phyloP scores from a whole-genome alignment of 2,888 invertebrate genomes.

The Troides helena region DNA sequence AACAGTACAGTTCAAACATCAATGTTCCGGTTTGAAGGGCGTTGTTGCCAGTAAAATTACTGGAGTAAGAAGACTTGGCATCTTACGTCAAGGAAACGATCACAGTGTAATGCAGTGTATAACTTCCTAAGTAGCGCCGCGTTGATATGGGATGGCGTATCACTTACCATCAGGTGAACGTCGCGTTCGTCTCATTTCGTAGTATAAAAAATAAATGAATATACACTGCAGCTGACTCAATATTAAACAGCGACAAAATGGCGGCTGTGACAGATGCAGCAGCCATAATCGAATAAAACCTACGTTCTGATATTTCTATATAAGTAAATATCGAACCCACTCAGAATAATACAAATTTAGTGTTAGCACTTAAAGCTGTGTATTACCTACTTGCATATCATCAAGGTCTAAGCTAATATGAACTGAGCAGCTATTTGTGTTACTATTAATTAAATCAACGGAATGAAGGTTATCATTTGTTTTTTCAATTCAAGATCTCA shows the following conservation, averaged over 20 bases:
- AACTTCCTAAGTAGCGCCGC: too few species aligned
- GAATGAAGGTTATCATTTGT: not conserved
- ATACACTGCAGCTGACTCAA: not conserved
- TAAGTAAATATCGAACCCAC: constrained; percentile 2
- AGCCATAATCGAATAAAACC: not conserved
- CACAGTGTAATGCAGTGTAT: too few species aligned
- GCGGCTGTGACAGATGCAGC: not conserved
- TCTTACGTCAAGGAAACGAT: too few species aligned
- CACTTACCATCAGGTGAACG: too few species aligned
- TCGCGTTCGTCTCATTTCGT: not conserved
- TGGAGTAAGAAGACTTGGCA: too few species aligned
- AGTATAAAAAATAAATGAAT: not conserved
- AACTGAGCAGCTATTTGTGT: not conserved
- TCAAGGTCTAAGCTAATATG: not conserved
- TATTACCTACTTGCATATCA: not conserved
- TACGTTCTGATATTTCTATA: constrained; percentile 20
- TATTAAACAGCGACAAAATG: not conserved
- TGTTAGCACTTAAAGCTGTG: constrained; percentile 4
- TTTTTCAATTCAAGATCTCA: not conserved
- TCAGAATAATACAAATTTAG: not conserved
- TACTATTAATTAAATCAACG: not conserved
- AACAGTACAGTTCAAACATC: too few species aligned
- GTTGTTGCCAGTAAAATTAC: too few species aligned
- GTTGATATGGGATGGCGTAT: too few species aligned
- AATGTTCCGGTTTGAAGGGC: too few species aligned